Evolutionary conservation across 2,888 invertebrate genomes (phyloP), one percentile per base, ranked within the genome.

Genomic region (Camponotus fellah): DNA sequence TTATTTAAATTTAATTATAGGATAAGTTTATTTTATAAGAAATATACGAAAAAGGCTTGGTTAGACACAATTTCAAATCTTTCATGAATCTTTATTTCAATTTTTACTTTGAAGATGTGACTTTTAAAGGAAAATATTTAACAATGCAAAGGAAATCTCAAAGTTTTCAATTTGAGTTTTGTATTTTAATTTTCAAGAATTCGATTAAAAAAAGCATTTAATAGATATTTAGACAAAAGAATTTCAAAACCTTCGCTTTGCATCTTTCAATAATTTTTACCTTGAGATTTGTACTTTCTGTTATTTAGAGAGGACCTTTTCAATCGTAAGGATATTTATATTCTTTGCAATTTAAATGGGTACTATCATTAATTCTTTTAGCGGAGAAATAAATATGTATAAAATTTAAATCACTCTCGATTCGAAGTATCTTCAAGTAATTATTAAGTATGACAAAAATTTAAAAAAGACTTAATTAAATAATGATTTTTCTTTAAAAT

Each of bases 391-490:
- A 17, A 76, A 68, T 56, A 58, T 12, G n/a, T 40, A 43, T 32
- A 69, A 17, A 69, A 69, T 77, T 69, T 37, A 69, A 21, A 37
- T 53, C 10, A 3, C 3, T 40, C 32, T 58, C 43, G 6, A 77
- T 58, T 43, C 32, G 17, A 68, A 46, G 34, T 56, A 49, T 65
- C 26, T 0, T 12, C 26, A 32, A 58, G 56, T 68, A 43, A 77
- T 77, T 69, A 77, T 56, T 69, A 77, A 43, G 66, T 43, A 58
- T 34, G 32, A 12, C 14, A 69, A 58, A 77, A 43, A 58, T 43
- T 26, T 43, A 58, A 68, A 58, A 69, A 17, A 68, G 34, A 77
- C 43, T 58, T 77, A 77, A 77, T 77, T 66, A 56, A 43, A 14
- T 14, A 43, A 26, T 21, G 43, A 21, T 14, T 69, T 69, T 32